Percentiles rank a stretch among this genome's conserved stretches.
Conservation (phyloP, 2,113 vertebrate genomes). For the Hippocampus mohnikei region DNA sequence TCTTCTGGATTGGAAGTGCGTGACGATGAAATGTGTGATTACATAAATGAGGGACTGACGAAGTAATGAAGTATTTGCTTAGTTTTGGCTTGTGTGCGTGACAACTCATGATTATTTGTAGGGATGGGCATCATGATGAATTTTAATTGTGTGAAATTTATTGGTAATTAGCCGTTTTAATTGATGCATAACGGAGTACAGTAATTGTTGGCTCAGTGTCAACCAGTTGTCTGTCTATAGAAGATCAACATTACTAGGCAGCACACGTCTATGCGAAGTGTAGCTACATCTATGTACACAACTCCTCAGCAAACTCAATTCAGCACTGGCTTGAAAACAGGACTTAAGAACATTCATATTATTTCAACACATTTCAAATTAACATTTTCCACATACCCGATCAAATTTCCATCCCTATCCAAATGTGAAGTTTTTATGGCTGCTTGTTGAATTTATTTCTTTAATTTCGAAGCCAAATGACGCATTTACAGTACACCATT, state of each 20-base stretch:
- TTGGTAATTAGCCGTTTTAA: not conserved
- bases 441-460: not conserved
- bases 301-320: not conserved
- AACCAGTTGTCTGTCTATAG: not conserved
- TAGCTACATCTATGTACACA: not conserved
- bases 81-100: not conserved
- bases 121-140: not conserved
- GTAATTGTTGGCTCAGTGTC: not conserved
- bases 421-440: not conserved
- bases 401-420: not conserved
- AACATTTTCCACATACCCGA: not conserved
- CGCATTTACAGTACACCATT: not conserved
- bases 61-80: slow-evolving; percentile 22
- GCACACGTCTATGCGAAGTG: not conserved
- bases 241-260: not conserved
- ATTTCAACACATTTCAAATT: not conserved
- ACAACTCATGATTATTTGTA: slow-evolving; percentile 5
- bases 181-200: not conserved
- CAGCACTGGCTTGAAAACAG: not conserved
- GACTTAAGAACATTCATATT: not conserved
- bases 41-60: slow-evolving; percentile 7
- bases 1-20: slow-evolving; percentile 32
- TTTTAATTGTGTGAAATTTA: slow-evolving; percentile 8
- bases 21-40: slow-evolving; percentile 18
- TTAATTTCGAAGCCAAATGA: not conserved